Conservation (phyloP, 2,113 vertebrate species). For the Anhinga rufa region DNA sequence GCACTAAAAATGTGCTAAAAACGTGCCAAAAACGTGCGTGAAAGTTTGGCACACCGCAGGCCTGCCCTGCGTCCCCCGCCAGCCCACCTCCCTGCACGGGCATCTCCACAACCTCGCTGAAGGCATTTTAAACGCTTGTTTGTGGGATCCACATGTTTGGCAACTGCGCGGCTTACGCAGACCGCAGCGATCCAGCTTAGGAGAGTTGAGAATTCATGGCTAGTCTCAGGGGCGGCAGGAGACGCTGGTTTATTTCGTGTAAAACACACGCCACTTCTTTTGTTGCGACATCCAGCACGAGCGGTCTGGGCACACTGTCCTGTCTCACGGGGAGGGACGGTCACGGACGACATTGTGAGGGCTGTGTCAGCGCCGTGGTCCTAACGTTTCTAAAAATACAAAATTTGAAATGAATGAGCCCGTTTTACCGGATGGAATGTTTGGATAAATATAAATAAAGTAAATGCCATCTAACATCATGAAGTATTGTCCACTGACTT, state of each 20-base stretch:
- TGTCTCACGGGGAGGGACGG: neutral
- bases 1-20: too few relatives aligned
- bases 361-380: neutral
- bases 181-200: neutral
- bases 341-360: neutral
- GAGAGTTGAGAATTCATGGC: neutral
- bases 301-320: neutral
- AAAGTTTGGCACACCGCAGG: accelerated
- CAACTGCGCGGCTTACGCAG: neutral
- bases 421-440: neutral
- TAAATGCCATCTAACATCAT: neutral
- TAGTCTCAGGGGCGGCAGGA: neutral
- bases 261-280: neutral
- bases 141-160: neutral
- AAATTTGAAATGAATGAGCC: neutral
- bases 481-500: neutral
- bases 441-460: too few relatives aligned
- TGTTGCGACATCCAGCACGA: neutral
- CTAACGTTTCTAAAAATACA: neutral
- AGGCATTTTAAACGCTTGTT: neutral
- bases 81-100: accelerated
- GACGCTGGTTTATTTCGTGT: accelerated
- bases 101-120: accelerated
- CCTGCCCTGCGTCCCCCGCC: neutral
- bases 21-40: neutral